phyloP scores from a whole-genome alignment of 2,888 invertebrate species.

The Apamea epomidion region DNA sequence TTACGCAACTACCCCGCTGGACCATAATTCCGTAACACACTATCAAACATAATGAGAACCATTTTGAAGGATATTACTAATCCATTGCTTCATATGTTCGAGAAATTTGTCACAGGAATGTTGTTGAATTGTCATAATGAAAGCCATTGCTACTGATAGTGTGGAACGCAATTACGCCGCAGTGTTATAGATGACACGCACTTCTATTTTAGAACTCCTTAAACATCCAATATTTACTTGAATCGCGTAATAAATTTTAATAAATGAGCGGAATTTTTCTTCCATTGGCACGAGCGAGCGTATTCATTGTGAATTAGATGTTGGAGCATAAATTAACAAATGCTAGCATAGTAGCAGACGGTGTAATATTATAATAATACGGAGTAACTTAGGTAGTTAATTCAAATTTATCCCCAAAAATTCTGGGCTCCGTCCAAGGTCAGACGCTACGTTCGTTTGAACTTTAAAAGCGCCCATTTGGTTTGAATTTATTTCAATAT shows the following conservation, averaged over 20 bases:
- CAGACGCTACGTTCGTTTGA: constrained; percentile 71
- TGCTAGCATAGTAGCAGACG: constrained; percentile 70
- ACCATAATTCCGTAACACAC: neutral
- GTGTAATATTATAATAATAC: constrained; percentile 62
- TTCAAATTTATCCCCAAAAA: constrained; percentile 71
- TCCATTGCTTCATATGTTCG: too few species aligned
- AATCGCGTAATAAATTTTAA: constrained; percentile 38
- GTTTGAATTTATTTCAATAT: constrained; percentile 77
- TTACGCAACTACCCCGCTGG: neutral
- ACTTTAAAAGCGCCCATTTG: constrained; percentile 70
- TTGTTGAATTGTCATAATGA: too few species aligned
- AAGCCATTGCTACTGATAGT: neutral
- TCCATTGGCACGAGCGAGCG: constrained; percentile 68
- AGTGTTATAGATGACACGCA: constrained; percentile 9
- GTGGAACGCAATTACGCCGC: neutral
- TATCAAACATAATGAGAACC: too few species aligned
- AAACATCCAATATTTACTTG: constrained; percentile 40
- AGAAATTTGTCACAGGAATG: too few species aligned
- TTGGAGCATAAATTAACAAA: constrained; percentile 72
- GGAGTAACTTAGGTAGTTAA: constrained; percentile 61
- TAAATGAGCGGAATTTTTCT: constrained; percentile 68
- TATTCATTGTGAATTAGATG: constrained; percentile 62
- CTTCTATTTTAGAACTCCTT: constrained; percentile 32
- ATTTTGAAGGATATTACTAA: too few species aligned
- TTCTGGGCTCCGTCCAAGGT: constrained; percentile 74